phyloP scores from a whole-genome alignment of 2,888 invertebrate species.

The Lithodes maja region DNA sequence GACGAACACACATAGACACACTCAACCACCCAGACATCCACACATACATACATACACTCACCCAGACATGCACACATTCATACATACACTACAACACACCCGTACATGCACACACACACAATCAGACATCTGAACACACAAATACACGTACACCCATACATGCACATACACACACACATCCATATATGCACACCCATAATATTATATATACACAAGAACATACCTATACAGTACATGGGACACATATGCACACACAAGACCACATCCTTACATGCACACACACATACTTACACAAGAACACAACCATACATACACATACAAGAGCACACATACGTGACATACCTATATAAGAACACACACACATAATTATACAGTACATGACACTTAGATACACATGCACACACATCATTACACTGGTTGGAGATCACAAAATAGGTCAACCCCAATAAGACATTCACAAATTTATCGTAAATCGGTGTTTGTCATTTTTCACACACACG shows the following conservation, averaged over 20 bases:
- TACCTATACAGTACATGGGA: too few relatives aligned
- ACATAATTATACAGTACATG: too few relatives aligned
- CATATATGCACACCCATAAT: neutral
- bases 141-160: neutral
- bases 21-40: neutral
- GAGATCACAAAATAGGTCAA: too few relatives aligned
- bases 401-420: neutral
- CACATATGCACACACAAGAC: too few relatives aligned
- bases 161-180: neutral
- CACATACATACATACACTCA: neutral
- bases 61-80: neutral
- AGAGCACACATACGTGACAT: too few relatives aligned
- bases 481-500: neutral
- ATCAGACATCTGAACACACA: neutral
- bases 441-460: too few relatives aligned
- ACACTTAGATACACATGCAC: neutral
- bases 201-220: too few relatives aligned
- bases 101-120: neutral
- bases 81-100: neutral
- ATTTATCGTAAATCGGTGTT: too few relatives aligned
- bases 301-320: neutral
- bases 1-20: conserved; percentile 3
- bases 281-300: too few relatives aligned
- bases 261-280: too few relatives aligned
- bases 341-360: too few relatives aligned